Base-by-base conservation (phyloP, 2,888 invertebrate genomes). In the Mesorhabditis belari region DNA sequence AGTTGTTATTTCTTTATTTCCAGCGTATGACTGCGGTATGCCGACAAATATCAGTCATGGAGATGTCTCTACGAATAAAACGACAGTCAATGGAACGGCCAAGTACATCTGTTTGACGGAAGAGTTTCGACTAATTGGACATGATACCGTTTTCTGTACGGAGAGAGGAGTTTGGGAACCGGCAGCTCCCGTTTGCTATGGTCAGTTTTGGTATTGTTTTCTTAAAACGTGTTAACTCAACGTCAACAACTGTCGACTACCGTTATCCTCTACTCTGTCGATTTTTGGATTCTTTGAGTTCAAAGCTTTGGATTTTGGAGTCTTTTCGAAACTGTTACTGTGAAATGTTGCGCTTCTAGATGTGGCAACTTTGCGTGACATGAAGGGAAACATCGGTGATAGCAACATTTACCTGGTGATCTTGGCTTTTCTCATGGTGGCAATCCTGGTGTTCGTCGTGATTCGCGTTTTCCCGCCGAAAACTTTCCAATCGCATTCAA, bases 101-200 rank as follows among this genome's bases (percentile, higher is more conserved):
- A 70, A 69, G 29, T 74, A 74, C 61, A 63, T 66, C n/a, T 76
- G 76, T 55, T 62, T 65, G 21, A 60, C 66, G 24, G 73, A 69
- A n/a, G n/a, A n/a, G n/a, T 73, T 64, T 52, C 69, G 74, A 24
- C 61, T 76, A 44, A 72, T 76, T 56, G 76, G 76, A 12, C 72
- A 70, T 26, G 72, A 69, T 28, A 61, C 61, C 21, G 49, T 72
- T 26, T 66, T 66, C 52, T 76, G 76, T 60, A 59, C 64, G 2
- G 73, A 71, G 60, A 60, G 63, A 29, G 73, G 70, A 3, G 55
- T 59, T 44, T 76, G 76, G 76, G 67, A 70, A 25, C 76, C 76
- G 6, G 61, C 69, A 4, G 63, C 70, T 12, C 76, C 76, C 44
- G 71, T 76, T 60, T 76, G 75, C 55, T 76, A 76, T 64, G 75